Evolutionary conservation across 2,113 vertebrate genomes (phyloP), one percentile per base, ranked within the genome.

Genomic region (Anoura caudifer): DNA sequence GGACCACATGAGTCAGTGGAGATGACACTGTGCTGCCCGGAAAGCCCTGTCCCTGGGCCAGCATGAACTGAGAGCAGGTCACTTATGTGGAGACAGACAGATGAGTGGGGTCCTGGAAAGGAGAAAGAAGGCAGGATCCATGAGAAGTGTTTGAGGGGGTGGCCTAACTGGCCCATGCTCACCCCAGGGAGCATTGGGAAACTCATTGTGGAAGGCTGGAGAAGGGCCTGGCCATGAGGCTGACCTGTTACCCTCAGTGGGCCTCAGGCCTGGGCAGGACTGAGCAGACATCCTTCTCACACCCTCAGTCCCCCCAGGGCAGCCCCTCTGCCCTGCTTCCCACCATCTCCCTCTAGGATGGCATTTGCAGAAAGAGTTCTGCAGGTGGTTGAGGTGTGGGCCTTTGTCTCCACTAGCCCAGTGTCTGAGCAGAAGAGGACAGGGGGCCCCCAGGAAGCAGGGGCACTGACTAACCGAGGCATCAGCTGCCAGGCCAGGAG

Each of bases 1-100:
- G 47, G 75, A 85, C 70, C 85, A 85, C 13, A 33, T 94, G 95
- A 93, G 85, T 96, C 95, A 96, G 96, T 95, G 92, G 89, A 96
- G 87, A 59, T 63, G 67, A 36, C 65, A 61, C 77, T 3, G 5
- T 75, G 63, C 56, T 87, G 54, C 82, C 87, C 85, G 90, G 50
- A 65, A 96, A 79, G 76, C 47, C 65, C 36, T 69, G 75, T 72
- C 75, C 61, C 43, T 28, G 9, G 36, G 45, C 54, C 13, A 31
- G 28, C 4, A 45, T 88, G 80, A 95, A 76, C 73, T 77, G 92
- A 83, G 76, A 95, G 52, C 63, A 80, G 45, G 94, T 13, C 80
- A 92, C 79, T 45, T 82, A 52, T 52, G 59, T 59, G n/a, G 41
- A 73, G 70, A 54, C 36, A 41, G 36, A 52, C 72, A 45, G 70